phyloP scores from a whole-genome alignment of 2,113 vertebrate species.

The Ploceus nigricollis region DNA sequence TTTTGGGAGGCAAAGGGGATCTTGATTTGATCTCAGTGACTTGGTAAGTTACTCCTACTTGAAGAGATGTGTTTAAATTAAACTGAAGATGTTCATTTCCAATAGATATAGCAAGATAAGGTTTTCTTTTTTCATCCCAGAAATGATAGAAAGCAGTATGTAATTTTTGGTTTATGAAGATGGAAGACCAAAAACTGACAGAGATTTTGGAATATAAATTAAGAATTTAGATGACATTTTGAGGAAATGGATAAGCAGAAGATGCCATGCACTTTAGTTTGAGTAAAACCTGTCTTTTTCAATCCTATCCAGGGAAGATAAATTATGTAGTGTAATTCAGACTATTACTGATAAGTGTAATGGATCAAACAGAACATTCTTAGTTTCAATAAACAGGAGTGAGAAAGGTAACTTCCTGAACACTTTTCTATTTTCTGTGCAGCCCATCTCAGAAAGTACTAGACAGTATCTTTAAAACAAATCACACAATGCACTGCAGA shows the following conservation, averaged over 20 bases:
- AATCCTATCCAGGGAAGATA: slow-evolving; percentile 41
- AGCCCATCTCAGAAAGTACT: slow-evolving; percentile 32
- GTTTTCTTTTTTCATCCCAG: slow-evolving; percentile 43
- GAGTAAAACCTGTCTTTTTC: slow-evolving; percentile 42
- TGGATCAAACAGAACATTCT: slow-evolving; percentile 63
- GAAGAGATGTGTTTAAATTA: slow-evolving; percentile 62
- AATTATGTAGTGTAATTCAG: slow-evolving; percentile 53
- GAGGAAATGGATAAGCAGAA: slow-evolving; percentile 61
- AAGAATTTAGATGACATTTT: slow-evolving; percentile 72
- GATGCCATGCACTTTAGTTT: not conserved
- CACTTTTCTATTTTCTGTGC: slow-evolving; percentile 8
- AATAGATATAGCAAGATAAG: slow-evolving; percentile 45
- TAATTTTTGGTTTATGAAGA: slow-evolving; percentile 58
- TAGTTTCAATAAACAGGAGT: slow-evolving; percentile 20
- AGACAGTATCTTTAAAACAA: slow-evolving; percentile 25
- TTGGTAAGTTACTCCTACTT: not conserved
- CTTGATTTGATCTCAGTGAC: slow-evolving; percentile 34
- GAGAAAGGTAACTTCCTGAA: slow-evolving; percentile 31
- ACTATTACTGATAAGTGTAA: slow-evolving; percentile 68
- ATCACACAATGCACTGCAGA: not conserved
- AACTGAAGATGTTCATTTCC: slow-evolving; percentile 48
- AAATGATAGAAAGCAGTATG: slow-evolving; percentile 23
- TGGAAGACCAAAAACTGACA: slow-evolving; percentile 38
- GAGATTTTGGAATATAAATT: slow-evolving; percentile 60
- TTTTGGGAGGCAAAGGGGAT: not conserved